Evolutionary conservation across 2,797 vertebrate species (phyloP).

Genomic region (Poeciliopsis turneri): DNA sequence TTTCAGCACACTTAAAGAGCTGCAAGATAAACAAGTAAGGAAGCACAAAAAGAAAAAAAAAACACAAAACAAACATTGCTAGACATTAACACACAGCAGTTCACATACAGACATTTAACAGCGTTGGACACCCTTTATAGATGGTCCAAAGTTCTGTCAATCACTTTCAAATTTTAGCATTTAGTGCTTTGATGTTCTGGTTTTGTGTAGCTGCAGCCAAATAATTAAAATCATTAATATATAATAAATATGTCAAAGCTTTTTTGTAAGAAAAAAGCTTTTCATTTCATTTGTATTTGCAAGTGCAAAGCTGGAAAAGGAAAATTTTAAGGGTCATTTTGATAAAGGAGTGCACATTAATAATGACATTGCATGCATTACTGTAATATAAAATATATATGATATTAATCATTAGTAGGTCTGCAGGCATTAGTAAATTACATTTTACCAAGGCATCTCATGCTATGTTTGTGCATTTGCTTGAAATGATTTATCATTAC

Average conservation of each 20-base stretch:
- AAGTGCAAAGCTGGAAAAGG: slow-evolving; percentile 75
- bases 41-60: slow-evolving; percentile 48
- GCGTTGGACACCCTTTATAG: slow-evolving; percentile 86
- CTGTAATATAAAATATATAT: slow-evolving; percentile 66
- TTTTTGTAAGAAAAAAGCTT: slow-evolving; percentile 78
- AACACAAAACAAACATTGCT: slow-evolving; percentile 60
- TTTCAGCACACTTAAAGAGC: slow-evolving; percentile 24
- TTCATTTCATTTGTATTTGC: slow-evolving; percentile 56
- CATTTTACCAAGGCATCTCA: slow-evolving; percentile 96
- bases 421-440: slow-evolving; percentile 96
- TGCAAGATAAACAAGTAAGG: slow-evolving; percentile 54
- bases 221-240: slow-evolving; percentile 33
- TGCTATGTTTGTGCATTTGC: slow-evolving; percentile 89
- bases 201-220: slow-evolving; percentile 54
- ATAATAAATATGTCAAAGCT: slow-evolving; percentile 44
- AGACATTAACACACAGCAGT: slow-evolving; percentile 68
- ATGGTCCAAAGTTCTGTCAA: slow-evolving; percentile 83
- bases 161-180: slow-evolving; percentile 70
- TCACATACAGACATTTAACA: slow-evolving; percentile 73
- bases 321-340: slow-evolving; percentile 72
- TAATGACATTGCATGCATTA: slow-evolving; percentile 85
- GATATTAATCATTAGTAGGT: slow-evolving; percentile 83
- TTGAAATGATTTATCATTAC: slow-evolving; percentile 82
- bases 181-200: slow-evolving; percentile 59
- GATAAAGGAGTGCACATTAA: slow-evolving; percentile 78